A percentile compares a stretch with the other conserved stretches of the same genome.
These are phyloP conservation scores for Cheilosia impressa DNA, from an alignment of 2,888 invertebrate species.

Conservation along the genomic window DNA sequence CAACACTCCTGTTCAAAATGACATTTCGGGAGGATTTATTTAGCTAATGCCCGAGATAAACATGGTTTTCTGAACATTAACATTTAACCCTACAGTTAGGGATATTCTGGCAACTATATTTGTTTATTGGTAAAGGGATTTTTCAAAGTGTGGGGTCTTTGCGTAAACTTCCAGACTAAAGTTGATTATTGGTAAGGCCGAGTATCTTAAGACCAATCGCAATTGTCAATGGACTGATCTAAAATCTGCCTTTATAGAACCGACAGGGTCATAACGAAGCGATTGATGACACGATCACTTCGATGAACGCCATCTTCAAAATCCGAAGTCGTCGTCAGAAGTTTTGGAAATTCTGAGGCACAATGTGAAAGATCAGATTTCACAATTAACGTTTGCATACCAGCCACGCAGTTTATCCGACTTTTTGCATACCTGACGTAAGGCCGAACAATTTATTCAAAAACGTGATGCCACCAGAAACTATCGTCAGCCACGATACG, in stretches of 20 bases:
- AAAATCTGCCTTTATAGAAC: background rate
- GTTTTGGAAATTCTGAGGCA: background rate
- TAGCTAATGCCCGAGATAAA: no score
- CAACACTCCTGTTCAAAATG: no score
- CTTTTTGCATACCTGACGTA: background rate
- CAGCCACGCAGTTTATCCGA: background rate
- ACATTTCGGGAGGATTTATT: no score
- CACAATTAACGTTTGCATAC: background rate
- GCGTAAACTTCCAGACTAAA: no score
- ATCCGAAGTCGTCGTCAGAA: background rate
- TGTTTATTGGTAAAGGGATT: no score
- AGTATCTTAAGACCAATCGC: background rate
- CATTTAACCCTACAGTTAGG: no score
- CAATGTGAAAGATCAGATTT: background rate
- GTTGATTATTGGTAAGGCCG: no score
- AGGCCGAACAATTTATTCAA: no score
- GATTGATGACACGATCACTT: slow-evolving; percentile 6
- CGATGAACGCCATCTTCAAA: background rate
- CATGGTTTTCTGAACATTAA: no score
- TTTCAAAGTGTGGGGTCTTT: no score
- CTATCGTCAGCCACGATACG: background rate
- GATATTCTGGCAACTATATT: no score
- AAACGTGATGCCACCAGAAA: background rate
- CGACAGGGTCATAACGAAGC: background rate
- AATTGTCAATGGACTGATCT: background rate